Base-by-base conservation (phyloP, 1,140 invertebrate species). In the Platyscapa corneri region DNA sequence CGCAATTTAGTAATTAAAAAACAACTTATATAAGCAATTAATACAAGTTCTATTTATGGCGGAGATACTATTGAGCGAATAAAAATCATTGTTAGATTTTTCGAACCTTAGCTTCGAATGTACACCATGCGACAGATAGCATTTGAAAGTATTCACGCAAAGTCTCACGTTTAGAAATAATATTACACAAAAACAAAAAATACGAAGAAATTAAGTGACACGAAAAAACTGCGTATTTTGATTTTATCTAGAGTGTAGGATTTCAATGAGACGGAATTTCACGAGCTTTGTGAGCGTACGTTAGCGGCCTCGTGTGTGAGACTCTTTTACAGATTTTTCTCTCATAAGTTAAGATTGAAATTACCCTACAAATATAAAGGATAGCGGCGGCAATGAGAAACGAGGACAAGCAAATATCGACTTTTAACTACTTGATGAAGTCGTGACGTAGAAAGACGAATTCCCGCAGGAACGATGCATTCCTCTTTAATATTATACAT, bases 371-470 rank as follows among this genome's bases (percentile, higher is more conserved):
- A 78, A 72, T 65, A 85, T 85, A 85, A 39, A 74, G 42, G 83
- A 70, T 53, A 74, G 56, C 49, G 53, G 32, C 20, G 46, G 80
- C 74, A 82, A 74, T 77, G 79, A 87, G 84, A 86, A 85, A 82
- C 32, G 37, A 82, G 80, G 64, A 86, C 70, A 82, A 78, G 87
- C 83, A 75, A 80, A 90, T 90, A 91, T 91, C 87, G 90, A 89
- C 87, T 90, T 88, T 90, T 88, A 86, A 90, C 88, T 89, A 91
- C 90, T 92, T 90, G 86, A 91, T 89, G 89, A 90, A 87, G 14
- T 84, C 56, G n/a, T 82, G 76, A 82, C 87, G 86, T 76, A 89
- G 84, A 89, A 89, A 88, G 77, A 75, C 79, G 74, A 86, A 90
- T 86, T 90, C 89, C 85, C 87, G 56, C n/a, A 84, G 56, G 85